Percentiles rank a stretch among this genome's conserved stretches.
phyloP scores from a whole-genome alignment of 1,140 invertebrate genomes.

The Drosophila nigromelanica region DNA sequence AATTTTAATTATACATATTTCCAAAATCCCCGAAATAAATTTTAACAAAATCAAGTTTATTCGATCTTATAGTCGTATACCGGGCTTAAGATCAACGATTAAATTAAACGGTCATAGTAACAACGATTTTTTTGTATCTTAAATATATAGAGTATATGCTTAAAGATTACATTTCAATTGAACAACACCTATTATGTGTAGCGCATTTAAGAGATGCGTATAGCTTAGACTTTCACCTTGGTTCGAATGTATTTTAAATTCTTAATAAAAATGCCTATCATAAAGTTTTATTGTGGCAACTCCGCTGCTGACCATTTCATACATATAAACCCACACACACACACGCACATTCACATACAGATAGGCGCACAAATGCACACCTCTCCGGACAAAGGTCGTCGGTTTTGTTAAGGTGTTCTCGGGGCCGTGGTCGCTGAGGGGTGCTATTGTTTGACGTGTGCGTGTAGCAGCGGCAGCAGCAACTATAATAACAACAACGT shows the following conservation, averaged over 20 bases:
- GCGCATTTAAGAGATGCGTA: constrained; percentile 22
- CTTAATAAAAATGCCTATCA: constrained; percentile 79
- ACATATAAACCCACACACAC: constrained; percentile 10
- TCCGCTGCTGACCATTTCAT: constrained; percentile 51
- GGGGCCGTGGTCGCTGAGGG: constrained; percentile 37
- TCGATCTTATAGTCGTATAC: no score
- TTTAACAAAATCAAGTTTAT: no score
- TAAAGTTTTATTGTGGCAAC: constrained; percentile 78
- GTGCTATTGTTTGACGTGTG: constrained; percentile 68
- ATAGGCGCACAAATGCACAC: neutral
- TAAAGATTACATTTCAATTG: no score
- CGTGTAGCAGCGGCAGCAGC: constrained; percentile 25
- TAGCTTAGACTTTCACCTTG: constrained; percentile 48
- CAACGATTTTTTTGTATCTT: no score
- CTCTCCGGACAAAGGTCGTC: constrained; percentile 76
- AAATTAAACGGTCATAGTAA: no score
- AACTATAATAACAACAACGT: constrained; percentile 31
- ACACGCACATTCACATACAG: neutral
- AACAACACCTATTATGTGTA: constrained; percentile 27
- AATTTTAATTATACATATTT: no score
- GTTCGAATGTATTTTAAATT: constrained; percentile 71
- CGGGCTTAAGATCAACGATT: no score
- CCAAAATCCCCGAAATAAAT: no score
- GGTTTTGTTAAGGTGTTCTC: constrained; percentile 62
- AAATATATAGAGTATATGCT: neutral